A percentile compares a stretch with the other conserved stretches of the same genome.
phyloP scores from a whole-genome alignment of 2,113 vertebrate species.

The Kryptolebias marmoratus region DNA sequence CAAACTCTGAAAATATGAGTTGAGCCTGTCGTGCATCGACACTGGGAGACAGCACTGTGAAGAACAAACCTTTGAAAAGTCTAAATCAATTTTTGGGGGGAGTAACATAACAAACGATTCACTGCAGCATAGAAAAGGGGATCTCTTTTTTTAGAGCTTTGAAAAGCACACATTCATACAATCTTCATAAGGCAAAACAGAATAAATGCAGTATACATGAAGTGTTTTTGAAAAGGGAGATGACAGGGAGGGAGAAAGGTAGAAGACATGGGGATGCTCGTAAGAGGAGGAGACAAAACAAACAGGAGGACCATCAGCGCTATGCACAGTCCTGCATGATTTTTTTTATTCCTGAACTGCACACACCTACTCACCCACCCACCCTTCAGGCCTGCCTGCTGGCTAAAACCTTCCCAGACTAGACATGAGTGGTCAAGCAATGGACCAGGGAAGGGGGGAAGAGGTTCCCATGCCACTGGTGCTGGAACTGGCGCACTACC shows the following conservation, averaged over 20 bases:
- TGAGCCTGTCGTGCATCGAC: constrained; percentile 79
- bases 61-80: constrained; percentile 85
- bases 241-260: constrained; percentile 54
- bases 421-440: constrained; percentile 60
- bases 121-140: constrained; percentile 72
- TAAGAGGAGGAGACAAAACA: constrained; percentile 67
- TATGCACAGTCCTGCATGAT: constrained; percentile 15
- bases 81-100: constrained; percentile 81
- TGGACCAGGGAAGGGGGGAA: constrained; percentile 63
- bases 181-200: constrained; percentile 82
- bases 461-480: constrained; percentile 96
- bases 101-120: constrained; percentile 79
- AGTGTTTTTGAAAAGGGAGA: constrained; percentile 74
- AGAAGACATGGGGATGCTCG: constrained; percentile 67
- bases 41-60: constrained; percentile 79
- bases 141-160: constrained; percentile 76
- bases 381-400: constrained; percentile 38
- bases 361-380: constrained; percentile 47
- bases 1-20: constrained; percentile 83
- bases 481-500: constrained; percentile 87
- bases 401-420: constrained; percentile 75
- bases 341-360: constrained; percentile 15
- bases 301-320: constrained; percentile 55
- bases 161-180: constrained; percentile 82
- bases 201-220: constrained; percentile 78